These are phyloP conservation scores for Erebia aethiops DNA, from an alignment of 2,888 invertebrate species.

Conservation along the genomic window DNA sequence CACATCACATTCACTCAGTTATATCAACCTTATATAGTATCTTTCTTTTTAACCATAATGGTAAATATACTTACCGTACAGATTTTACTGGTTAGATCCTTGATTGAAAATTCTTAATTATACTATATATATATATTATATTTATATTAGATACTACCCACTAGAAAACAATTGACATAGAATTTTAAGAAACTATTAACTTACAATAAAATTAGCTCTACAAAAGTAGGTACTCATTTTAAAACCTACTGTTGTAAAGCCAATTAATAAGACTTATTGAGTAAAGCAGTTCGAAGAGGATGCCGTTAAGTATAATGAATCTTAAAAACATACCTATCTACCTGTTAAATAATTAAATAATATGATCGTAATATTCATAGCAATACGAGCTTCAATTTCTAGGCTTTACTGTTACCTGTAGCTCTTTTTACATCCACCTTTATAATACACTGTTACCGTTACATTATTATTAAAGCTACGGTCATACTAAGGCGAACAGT, in stretches of 20 bases:
- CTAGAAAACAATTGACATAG: not conserved
- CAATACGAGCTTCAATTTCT: slow-evolving; percentile 77
- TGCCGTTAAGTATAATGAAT: not conserved
- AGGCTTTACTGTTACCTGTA: slow-evolving; percentile 58
- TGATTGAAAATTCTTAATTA: too few relatives aligned
- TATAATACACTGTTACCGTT: slow-evolving; percentile 31
- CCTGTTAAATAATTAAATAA: slow-evolving; percentile 39
- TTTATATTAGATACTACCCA: too few relatives aligned
- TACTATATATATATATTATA: too few relatives aligned
- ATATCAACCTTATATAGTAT: too few relatives aligned
- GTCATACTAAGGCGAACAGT: too few relatives aligned
- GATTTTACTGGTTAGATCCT: too few relatives aligned
- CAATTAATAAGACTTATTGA: not conserved
- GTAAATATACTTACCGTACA: too few relatives aligned
- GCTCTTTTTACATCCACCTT: slow-evolving; percentile 39
- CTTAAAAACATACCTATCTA: slow-evolving; percentile 10
- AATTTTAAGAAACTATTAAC: not conserved
- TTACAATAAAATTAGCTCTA: too few relatives aligned
- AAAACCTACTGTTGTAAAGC: not conserved
- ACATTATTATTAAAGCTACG: not conserved
- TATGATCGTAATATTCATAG: slow-evolving; percentile 58
- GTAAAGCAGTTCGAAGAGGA: not conserved
- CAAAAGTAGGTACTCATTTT: too few relatives aligned
- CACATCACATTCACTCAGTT: not conserved
- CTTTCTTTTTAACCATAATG: too few relatives aligned